These are phyloP conservation scores for Xiphophorus couchianus DNA, from an alignment of 2,113 vertebrate genomes.

Conservation along the genomic window DNA sequence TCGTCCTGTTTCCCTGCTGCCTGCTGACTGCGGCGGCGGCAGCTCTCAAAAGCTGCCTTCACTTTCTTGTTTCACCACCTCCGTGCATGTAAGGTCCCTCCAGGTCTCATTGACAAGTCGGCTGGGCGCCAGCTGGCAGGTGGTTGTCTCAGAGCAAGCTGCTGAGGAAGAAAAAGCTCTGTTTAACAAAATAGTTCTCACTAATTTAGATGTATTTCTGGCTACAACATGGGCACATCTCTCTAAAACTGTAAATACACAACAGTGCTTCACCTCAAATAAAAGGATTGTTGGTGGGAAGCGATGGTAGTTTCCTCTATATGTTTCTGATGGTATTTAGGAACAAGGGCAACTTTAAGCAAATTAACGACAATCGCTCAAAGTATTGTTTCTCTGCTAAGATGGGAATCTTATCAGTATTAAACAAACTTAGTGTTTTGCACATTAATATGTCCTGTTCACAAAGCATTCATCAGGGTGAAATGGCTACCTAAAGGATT, in stretches of 20 bases:
- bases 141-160: slow-evolving; percentile 7
- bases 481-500: no score
- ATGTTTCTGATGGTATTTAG: not conserved
- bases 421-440: not conserved
- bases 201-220: not conserved
- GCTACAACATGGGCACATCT: not conserved
- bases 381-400: not conserved
- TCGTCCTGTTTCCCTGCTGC: slow-evolving; percentile 41
- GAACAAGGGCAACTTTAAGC: not conserved
- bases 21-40: slow-evolving; percentile 35
- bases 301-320: not conserved
- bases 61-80: slow-evolving; percentile 21
- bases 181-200: not conserved
- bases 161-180: slow-evolving; percentile 14
- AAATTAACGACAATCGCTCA: not conserved
- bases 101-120: slow-evolving; percentile 26
- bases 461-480: no score
- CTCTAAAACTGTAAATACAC: not conserved
- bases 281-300: not conserved
- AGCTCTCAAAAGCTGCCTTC: slow-evolving; percentile 20
- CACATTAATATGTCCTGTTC: no score
- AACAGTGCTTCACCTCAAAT: not conserved
- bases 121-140: slow-evolving; percentile 26
- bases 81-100: slow-evolving; percentile 27
- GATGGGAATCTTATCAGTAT: not conserved